Evolutionary conservation across 2,888 invertebrate species (phyloP).

Genomic region (Leptinotarsa peninsularis): DNA sequence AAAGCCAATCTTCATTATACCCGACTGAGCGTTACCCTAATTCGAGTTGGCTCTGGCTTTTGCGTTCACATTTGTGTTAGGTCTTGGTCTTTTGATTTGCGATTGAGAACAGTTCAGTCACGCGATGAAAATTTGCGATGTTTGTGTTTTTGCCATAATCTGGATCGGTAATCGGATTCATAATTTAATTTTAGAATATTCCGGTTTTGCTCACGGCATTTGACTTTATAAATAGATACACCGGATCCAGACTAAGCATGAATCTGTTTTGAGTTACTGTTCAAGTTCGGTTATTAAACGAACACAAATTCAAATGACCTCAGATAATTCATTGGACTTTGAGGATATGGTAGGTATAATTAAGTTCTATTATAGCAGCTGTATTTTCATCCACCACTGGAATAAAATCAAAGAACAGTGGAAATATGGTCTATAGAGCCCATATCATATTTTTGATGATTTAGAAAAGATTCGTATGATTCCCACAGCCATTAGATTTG

Average conservation of each 20-base stretch:
- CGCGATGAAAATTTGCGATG: constrained; percentile 49
- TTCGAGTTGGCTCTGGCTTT: constrained; percentile 15
- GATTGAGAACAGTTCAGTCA: constrained; percentile 43
- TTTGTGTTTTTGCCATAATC: constrained; percentile 39
- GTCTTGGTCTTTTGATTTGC: constrained; percentile 21
- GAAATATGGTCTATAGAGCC: no score
- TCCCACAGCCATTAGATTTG: no score
- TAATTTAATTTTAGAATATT: constrained; percentile 50
- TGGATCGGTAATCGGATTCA: constrained; percentile 45
- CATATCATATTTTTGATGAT: no score
- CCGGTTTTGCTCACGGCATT: constrained; percentile 41
- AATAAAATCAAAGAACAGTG: no score
- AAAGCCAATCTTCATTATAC: neutral
- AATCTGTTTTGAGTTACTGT: constrained; percentile 29
- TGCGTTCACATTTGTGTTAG: constrained; percentile 34
- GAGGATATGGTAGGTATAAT: neutral
- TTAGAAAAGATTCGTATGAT: no score
- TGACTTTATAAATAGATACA: constrained; percentile 43
- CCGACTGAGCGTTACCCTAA: constrained; percentile 1
- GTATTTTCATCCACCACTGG: no score
- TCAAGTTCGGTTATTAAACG: constrained; percentile 12
- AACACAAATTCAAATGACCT: neutral
- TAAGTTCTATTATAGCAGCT: no score
- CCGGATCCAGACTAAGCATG: constrained; percentile 26
- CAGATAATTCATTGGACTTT: neutral